phyloP scores from a whole-genome alignment of 2,797 vertebrate species.

The Rallus crepitans region DNA sequence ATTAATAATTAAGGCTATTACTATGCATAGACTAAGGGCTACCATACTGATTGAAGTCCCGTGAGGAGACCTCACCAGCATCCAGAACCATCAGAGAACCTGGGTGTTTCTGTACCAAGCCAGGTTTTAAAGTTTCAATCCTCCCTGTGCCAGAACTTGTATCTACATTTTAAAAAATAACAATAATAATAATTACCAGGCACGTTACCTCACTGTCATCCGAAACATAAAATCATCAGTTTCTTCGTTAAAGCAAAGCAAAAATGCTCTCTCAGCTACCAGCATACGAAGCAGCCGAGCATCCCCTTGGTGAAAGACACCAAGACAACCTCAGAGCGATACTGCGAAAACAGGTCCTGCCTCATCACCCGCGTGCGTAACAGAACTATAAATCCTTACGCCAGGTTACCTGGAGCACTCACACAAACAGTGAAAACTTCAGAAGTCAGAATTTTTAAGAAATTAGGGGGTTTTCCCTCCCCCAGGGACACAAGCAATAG shows the following conservation, averaged over 20 bases:
- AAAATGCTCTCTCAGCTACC: not conserved
- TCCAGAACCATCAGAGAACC: not conserved
- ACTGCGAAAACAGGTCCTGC: not conserved
- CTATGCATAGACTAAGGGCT: slow-evolving; percentile 33
- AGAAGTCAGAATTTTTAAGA: not conserved
- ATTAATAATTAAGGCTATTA: slow-evolving; percentile 40
- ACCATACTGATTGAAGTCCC: not conserved
- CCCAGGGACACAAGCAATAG: not conserved
- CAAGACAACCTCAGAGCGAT: not conserved
- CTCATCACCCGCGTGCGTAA: not conserved
- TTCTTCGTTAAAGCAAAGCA: slow-evolving; percentile 13
- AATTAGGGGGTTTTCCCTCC: not conserved
- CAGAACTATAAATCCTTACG: no score
- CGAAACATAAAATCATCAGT: not conserved
- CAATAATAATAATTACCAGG: not conserved
- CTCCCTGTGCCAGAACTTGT: not conserved
- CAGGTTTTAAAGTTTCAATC: not conserved
- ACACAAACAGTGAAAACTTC: not conserved
- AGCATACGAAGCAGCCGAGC: not conserved
- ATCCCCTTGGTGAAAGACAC: not conserved
- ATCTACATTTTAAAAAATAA: not conserved
- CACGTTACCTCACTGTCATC: not conserved
- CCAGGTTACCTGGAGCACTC: not conserved
- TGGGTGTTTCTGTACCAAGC: not conserved
- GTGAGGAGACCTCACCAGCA: not conserved